Evolutionary conservation across 2,888 invertebrate genomes (phyloP).

Genomic region (Pyrgus malvae): DNA sequence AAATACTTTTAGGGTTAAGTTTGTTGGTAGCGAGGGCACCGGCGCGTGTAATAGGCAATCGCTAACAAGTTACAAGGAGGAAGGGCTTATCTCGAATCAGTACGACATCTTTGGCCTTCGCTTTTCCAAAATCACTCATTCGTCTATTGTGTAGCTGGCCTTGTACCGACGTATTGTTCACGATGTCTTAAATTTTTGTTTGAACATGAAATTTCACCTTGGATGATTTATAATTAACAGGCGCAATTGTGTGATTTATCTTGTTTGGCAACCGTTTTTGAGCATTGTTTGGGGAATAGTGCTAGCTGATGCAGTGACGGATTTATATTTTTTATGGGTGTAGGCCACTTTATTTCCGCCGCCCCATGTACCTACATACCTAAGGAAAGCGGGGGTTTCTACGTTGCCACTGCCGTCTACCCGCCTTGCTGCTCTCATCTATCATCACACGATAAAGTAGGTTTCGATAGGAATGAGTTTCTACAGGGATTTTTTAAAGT

Average conservation of each 20-base stretch:
- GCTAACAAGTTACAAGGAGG: conserved; percentile 58
- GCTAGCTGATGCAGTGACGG: too few relatives aligned
- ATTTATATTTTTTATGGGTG: too few relatives aligned
- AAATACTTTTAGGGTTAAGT: conserved; percentile 30
- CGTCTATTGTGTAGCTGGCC: conserved; percentile 62
- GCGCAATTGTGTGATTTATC: conserved; percentile 41
- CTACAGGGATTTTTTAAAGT: too few relatives aligned
- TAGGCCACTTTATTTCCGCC: too few relatives aligned
- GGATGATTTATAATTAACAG: conserved; percentile 58
- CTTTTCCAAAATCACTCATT: conserved; percentile 70
- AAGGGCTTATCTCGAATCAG: conserved; percentile 64
- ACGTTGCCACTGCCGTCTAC: too few relatives aligned
- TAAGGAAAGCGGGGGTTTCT: too few relatives aligned
- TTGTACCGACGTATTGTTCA: conserved; percentile 46
- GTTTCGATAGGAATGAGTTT: too few relatives aligned
- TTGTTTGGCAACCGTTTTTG: conserved; percentile 17
- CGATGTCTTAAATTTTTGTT: conserved; percentile 60
- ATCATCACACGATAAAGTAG: too few relatives aligned
- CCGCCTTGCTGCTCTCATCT: too few relatives aligned
- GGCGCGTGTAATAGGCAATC: conserved; percentile 67
- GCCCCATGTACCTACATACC: too few relatives aligned
- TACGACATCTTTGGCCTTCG: conserved; percentile 62
- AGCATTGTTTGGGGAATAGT: conserved; percentile 22
- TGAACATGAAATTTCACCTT: conserved; percentile 70
- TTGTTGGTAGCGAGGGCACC: conserved; percentile 42